phyloP scores from a whole-genome alignment of 2,113 vertebrate genomes.

The Octodon degus region DNA sequence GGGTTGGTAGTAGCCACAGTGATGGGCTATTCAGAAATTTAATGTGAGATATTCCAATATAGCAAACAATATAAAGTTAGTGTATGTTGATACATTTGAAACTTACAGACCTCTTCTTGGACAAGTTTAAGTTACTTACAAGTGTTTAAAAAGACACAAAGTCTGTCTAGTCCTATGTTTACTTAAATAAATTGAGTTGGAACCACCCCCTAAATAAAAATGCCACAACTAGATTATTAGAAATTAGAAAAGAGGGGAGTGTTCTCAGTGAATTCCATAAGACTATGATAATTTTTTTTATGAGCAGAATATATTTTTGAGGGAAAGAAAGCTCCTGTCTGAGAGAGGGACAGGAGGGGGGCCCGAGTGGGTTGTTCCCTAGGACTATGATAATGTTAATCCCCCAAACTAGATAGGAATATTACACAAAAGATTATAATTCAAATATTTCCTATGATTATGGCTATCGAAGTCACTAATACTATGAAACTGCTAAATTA shows the following conservation, averaged over 20 bases:
- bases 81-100: neutral
- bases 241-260: neutral
- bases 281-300: neutral
- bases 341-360: no score
- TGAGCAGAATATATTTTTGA: no score
- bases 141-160: conserved; percentile 21
- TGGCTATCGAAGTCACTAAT: neutral
- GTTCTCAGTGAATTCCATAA: neutral
- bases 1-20: neutral
- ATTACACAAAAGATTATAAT: neutral
- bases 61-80: neutral
- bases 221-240: neutral
- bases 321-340: no score
- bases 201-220: neutral
- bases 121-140: conserved; percentile 10
- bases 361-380: neutral
- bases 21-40: neutral
- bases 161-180: neutral
- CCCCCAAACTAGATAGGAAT: neutral
- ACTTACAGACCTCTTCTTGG: neutral
- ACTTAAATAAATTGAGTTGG: conserved; percentile 33
- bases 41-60: neutral
- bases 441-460: neutral
- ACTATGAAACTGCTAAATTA: conserved; percentile 5
- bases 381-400: neutral